Percentiles rank a stretch among this genome's conserved stretches.
phyloP scores from a whole-genome alignment of 2,797 vertebrate species.

The Semaprochilodus insignis region DNA sequence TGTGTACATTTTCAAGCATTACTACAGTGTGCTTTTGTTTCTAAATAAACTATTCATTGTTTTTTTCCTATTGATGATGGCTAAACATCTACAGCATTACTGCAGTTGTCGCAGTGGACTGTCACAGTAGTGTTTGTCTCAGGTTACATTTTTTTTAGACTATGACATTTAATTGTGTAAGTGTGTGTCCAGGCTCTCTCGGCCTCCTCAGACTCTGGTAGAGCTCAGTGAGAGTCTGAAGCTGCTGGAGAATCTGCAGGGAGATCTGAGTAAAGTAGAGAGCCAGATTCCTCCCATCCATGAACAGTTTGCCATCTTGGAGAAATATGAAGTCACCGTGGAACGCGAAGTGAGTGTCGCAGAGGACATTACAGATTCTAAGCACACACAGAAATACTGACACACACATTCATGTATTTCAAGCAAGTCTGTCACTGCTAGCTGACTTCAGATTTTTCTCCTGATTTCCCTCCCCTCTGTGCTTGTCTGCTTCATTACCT shows the following conservation, averaged over 20 bases:
- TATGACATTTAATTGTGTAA: neutral
- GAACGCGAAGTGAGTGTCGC: constrained; percentile 75
- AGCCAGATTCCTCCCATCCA: constrained; percentile 80
- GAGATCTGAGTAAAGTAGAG: constrained; percentile 75
- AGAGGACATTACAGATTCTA: constrained; percentile 12
- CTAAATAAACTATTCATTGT: too few species aligned
- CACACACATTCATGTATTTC: constrained; percentile 14
- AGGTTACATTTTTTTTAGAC: neutral
- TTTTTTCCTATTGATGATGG: neutral
- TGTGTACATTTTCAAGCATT: neutral
- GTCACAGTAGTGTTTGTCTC: neutral
- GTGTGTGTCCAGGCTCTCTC: constrained; percentile 68
- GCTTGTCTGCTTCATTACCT: neutral
- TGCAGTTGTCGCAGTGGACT: too few species aligned
- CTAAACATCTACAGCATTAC: too few species aligned
- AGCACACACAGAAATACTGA: neutral
- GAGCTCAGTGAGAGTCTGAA: constrained; percentile 78
- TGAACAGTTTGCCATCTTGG: constrained; percentile 86
- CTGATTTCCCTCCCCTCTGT: neutral
- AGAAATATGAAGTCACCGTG: constrained; percentile 84
- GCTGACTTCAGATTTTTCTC: neutral
- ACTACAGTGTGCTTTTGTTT: neutral
- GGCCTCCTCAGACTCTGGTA: constrained; percentile 76
- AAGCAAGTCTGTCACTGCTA: constrained; percentile 2
- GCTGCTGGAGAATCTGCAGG: constrained; percentile 80